Base-by-base conservation (phyloP, 2,888 invertebrate genomes). In the Mythimna vitellina region DNA sequence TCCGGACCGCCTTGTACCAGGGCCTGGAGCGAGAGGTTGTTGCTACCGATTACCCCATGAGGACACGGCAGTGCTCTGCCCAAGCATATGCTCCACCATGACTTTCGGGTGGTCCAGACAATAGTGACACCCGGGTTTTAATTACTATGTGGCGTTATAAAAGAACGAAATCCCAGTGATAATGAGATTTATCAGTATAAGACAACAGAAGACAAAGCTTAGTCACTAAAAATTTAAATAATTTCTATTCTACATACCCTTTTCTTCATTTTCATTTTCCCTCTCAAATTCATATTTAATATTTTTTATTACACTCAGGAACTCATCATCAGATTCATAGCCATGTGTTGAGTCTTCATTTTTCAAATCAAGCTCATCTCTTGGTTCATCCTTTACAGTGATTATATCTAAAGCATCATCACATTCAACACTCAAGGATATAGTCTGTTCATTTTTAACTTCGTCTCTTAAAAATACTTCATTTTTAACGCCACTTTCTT, bases 291-390 rank as follows among this genome's bases (percentile, higher is more conserved):
- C 93, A 89, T 91, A 86, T 81, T 92, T 91, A 8, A 91, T 88
- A 62, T 84, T 82, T 61, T 84, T 87, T 51, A 85, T 84, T 17
- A 81, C 84, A 76, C 83, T 81, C 63, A 95, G 88, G 1, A 93
- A 74, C 78, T 95, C 94, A 80, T 95, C 91, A 49, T 95, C 95
- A 1, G 94, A 93, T 46, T 89, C 86, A 38, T 80, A 83, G 3
- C 86, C 87, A 20, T 32, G 63, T 9, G n/a, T 14, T 1, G 54
- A 53, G 7, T 78, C 79, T 14, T 77, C 76, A 61, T 61, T 62
- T 70, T 84, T 82, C 20, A 84, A 61, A 70, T 62, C n/a, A 22
- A 53, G 53, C 22, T 56, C 75, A 49, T 76, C 74, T 51, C 65
- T 72, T 38, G 77, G 29, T 62, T 84, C 78, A 60, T 81, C 71